A percentile compares a stretch with the other conserved stretches of the same genome.
Evolutionary conservation across 1,140 invertebrate species (phyloP).

Genomic region (Frieseomelitta varia): DNA sequence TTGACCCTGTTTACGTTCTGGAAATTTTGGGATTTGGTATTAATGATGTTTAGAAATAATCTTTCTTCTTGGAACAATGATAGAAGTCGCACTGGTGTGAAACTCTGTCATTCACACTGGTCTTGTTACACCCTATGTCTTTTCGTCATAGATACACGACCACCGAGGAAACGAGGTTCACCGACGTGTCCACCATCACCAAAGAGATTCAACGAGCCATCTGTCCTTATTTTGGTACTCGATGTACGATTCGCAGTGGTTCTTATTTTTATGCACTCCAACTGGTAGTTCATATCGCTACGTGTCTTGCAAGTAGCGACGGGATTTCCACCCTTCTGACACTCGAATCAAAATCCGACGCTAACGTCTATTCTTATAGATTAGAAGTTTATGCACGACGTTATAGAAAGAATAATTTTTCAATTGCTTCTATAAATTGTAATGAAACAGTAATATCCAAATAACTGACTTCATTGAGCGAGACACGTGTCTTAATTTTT

Average conservation of each 20-base stretch:
- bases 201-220: slow-evolving; percentile 62
- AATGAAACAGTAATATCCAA: too few species aligned
- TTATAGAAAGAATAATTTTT: not conserved
- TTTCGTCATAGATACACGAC: slow-evolving; percentile 51
- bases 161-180: slow-evolving; percentile 38
- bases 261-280: slow-evolving; percentile 76
- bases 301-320: slow-evolving; percentile 34
- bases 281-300: slow-evolving; percentile 66
- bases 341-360: not conserved
- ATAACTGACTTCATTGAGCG: not conserved
- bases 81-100: slow-evolving; percentile 1
- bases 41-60: not conserved
- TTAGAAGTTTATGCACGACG: not conserved
- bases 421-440: not conserved
- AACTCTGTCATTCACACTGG: not conserved
- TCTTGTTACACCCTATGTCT: slow-evolving; percentile 39
- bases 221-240: slow-evolving; percentile 67
- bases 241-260: slow-evolving; percentile 71
- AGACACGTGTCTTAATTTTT: not conserved
- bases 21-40: not conserved
- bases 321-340: not conserved
- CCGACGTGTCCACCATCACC: slow-evolving; percentile 46
- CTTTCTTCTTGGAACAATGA: not conserved
- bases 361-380: too few species aligned
- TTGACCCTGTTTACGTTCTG: too few species aligned